Conservation (phyloP, 2,888 invertebrate species). For the Oligia latruncula region DNA sequence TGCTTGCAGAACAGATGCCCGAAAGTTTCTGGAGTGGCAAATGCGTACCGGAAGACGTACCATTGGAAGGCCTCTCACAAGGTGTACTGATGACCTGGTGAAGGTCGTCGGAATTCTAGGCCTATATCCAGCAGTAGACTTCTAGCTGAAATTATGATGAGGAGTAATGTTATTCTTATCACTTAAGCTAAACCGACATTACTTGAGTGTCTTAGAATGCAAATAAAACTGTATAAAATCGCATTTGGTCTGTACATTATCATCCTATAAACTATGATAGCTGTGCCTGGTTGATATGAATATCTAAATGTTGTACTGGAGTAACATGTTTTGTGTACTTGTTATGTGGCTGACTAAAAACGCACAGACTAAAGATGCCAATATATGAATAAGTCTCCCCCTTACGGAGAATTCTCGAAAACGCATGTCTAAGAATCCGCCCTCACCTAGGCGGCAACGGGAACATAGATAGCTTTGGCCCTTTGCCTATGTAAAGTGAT, state of each 20-base stretch:
- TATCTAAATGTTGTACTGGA: background rate
- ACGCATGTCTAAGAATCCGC: background rate
- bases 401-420: too few relatives aligned
- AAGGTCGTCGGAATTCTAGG: background rate
- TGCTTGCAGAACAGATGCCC: background rate
- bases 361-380: background rate
- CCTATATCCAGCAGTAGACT: too few relatives aligned
- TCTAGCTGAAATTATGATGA: background rate
- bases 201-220: background rate
- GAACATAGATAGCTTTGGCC: background rate
- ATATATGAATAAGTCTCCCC: background rate
- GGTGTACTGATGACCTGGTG: background rate
- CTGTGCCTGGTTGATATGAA: slow-evolving; percentile 10
- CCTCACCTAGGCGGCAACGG: too few relatives aligned
- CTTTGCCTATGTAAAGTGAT: background rate
- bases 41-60: background rate
- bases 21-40: background rate
- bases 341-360: background rate
- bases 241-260: background rate
- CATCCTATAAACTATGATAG: background rate
- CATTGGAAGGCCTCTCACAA: background rate
- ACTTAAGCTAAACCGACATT: background rate
- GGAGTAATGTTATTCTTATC: background rate
- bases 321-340: background rate
- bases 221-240: background rate